Evolutionary conservation across 2,797 vertebrate species (phyloP).

Genomic region (Eleutherodactylus coqui): DNA sequence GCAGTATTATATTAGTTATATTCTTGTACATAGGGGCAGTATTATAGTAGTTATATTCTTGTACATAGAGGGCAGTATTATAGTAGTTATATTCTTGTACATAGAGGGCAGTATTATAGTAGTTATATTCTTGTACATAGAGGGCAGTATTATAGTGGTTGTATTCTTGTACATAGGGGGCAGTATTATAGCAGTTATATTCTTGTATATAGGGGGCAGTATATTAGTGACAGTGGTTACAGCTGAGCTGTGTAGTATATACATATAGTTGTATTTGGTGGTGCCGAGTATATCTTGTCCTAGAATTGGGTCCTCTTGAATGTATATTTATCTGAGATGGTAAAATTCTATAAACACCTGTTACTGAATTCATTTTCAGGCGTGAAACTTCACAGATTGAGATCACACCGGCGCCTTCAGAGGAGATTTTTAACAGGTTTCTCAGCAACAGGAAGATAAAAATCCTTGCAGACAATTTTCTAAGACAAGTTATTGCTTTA

Average conservation of each 20-base stretch:
- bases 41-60: too few relatives aligned
- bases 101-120: not conserved
- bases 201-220: not conserved
- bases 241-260: too few relatives aligned
- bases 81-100: not conserved
- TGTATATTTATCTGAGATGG: not conserved
- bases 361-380: not conserved
- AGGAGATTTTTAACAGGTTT: not conserved
- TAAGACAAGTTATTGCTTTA: not conserved
- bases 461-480: constrained; percentile 2
- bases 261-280: not conserved
- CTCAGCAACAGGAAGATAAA: constrained; percentile 17
- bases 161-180: not conserved
- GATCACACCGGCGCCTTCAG: not conserved
- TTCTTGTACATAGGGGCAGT: not conserved
- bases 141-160: not conserved
- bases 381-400: not conserved
- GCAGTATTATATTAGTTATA: not conserved
- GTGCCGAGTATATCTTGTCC: not conserved
- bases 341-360: not conserved
- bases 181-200: not conserved
- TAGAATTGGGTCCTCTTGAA: too few relatives aligned
- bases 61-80: not conserved
- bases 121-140: not conserved
- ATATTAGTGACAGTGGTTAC: not conserved